Conservation (phyloP, 2,113 vertebrate species). For the Isichthys henryi region DNA sequence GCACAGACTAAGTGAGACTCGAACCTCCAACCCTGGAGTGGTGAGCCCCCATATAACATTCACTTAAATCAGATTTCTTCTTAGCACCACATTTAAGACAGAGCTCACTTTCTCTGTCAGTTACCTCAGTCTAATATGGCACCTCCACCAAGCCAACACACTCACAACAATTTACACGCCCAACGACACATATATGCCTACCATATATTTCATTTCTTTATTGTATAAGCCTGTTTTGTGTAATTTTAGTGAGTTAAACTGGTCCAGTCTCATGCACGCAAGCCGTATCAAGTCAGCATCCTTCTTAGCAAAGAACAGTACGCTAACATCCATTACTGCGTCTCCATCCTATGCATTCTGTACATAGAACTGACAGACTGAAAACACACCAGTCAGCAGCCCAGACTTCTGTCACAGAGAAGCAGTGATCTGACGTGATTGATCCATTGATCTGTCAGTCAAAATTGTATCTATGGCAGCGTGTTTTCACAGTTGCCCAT, state of each 20-base stretch:
- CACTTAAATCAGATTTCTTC: not conserved
- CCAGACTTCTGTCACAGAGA: constrained; percentile 6
- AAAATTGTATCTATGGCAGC: not conserved
- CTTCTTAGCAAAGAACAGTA: not conserved
- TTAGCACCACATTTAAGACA: not conserved
- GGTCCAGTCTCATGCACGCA: not conserved
- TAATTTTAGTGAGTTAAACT: not conserved
- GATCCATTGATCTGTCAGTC: constrained; percentile 4
- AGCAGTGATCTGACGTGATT: not conserved
- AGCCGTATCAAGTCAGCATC: not conserved
- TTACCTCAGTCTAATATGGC: not conserved
- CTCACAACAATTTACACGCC: not conserved
- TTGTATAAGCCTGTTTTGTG: not conserved
- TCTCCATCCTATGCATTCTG: not conserved
- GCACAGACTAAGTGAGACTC: not conserved
- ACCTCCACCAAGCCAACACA: not conserved
- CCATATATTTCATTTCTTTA: not conserved
- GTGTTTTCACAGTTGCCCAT: not conserved
- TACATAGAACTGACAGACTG: not conserved
- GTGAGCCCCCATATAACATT: not conserved
- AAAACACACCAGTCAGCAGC: not conserved
- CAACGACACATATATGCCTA: not conserved
- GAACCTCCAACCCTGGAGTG: not conserved
- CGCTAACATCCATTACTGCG: not conserved
- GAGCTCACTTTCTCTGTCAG: not conserved